A percentile compares a stretch with the other conserved stretches of the same genome.
Conservation (phyloP, 2,888 invertebrate genomes). For the Drosophila hamatofila region DNA sequence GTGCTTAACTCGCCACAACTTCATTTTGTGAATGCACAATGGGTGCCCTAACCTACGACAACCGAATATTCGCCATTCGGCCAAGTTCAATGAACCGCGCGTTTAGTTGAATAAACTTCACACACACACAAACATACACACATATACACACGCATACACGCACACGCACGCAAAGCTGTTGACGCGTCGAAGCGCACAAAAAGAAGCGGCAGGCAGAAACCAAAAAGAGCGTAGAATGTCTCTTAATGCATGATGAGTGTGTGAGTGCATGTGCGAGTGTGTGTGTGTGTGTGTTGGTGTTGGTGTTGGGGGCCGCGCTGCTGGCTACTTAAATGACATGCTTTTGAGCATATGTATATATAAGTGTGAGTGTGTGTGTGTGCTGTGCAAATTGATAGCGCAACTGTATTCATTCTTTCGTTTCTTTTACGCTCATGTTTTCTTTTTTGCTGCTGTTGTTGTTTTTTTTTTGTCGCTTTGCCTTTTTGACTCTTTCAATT, state of each 20-base stretch:
- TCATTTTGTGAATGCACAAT: slow-evolving; percentile 80
- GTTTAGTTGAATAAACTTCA: slow-evolving; percentile 81
- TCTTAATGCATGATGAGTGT: slow-evolving; percentile 53
- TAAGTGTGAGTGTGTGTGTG: slow-evolving; percentile 15
- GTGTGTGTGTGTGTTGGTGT: slow-evolving; percentile 27
- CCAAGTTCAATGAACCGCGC: slow-evolving; percentile 82
- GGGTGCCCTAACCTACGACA: slow-evolving; percentile 79
- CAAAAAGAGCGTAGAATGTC: slow-evolving; percentile 68
- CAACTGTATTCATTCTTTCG: slow-evolving; percentile 41
- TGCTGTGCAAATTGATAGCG: slow-evolving; percentile 66
- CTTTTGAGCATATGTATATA: slow-evolving; percentile 12
- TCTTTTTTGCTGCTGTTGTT: slow-evolving; percentile 36
- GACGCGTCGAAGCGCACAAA: slow-evolving; percentile 72
- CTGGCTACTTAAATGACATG: slow-evolving; percentile 74
- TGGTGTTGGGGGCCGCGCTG: slow-evolving; percentile 39
- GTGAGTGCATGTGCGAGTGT: slow-evolving; percentile 10
- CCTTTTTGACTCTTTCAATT: slow-evolving; percentile 77
- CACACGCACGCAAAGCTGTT: slow-evolving; percentile 46
- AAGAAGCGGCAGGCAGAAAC: slow-evolving; percentile 62
- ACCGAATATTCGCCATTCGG: slow-evolving; percentile 82
- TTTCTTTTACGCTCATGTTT: slow-evolving; percentile 23
- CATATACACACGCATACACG: slow-evolving; percentile 18
- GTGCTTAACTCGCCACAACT: slow-evolving; percentile 77
- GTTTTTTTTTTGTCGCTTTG: slow-evolving; percentile 48
- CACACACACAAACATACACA: slow-evolving; percentile 39